phyloP scores from a whole-genome alignment of 2,797 vertebrate species.

The Rhynchonycteris naso region DNA sequence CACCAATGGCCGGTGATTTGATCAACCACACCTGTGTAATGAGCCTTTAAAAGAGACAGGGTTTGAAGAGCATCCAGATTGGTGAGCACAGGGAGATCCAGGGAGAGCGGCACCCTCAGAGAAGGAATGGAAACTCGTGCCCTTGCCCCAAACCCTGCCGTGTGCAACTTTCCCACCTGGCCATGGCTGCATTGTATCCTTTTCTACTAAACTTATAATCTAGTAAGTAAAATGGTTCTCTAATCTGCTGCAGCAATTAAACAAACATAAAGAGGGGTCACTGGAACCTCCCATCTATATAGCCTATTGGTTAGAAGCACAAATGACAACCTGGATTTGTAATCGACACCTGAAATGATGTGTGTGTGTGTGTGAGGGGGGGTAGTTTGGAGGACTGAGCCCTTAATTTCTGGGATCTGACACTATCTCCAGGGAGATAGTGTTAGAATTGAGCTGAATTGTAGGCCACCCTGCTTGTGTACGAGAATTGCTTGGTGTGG shows the following conservation, averaged over 20 bases:
- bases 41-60: neutral
- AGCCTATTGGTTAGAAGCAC: neutral
- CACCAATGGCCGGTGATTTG: neutral
- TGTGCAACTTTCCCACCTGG: neutral
- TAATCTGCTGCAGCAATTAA: neutral
- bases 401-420: neutral
- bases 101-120: neutral
- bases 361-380: no score
- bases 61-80: neutral
- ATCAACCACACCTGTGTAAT: neutral
- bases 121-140: neutral
- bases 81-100: neutral
- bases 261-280: neutral
- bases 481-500: neutral
- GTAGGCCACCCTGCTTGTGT: neutral
- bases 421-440: neutral
- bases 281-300: neutral
- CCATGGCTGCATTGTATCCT: neutral
- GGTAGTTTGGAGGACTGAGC: neutral
- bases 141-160: neutral
- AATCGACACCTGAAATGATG: neutral
- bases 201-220: neutral
- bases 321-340: neutral
- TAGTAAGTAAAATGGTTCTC: neutral
- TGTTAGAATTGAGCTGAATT: neutral